Base-by-base conservation (phyloP, 1,140 invertebrate genomes). In the Psix sp. region DNA sequence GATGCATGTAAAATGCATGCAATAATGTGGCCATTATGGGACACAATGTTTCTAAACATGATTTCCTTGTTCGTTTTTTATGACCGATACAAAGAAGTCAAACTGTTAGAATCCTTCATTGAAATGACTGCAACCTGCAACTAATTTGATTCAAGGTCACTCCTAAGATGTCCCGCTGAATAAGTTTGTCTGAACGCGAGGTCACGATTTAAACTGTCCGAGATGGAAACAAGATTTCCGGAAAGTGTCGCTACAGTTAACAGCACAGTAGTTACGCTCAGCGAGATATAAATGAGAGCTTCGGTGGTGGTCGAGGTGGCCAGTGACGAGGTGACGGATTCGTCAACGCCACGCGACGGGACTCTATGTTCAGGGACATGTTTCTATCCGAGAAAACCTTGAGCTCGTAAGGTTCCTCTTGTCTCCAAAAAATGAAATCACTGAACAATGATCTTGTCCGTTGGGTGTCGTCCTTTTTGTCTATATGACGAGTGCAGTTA, bases 311-410 rank as follows among this genome's bases (percentile, higher is more conserved):
- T 57, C 46, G 33, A 33, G n/a, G n/a, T n/a, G n/a, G n/a, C n/a
- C n/a, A 29, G 26, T 24, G 48, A 45, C 54, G 51, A 39, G 49
- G 49, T 52, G 54, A 29, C 20, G 14, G 65, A 80, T 75, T 49
- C 76, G 76, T 80, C 78, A 80, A 71, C 67, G 78, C 76, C 77
- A 77, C 77, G 77, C 77, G 77, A 77, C 77, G 60, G 51, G 67
- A 67, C 17, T 63, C 65, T 60, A 33, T 38, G 21, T 43, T 68
- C 59, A 63, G 49, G 70, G 65, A 68, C 52, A 51, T 26, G 42
- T 57, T 39, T 42, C 39, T 62, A n/a, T n/a, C 26, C 59, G 52
- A 36, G 54, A 60, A 73, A 60, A 35, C 51, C 52, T 65, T 63
- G 59, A 45, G 40, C 26, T 40, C 36, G 38, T 45, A 56, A 42